A percentile compares a stretch with the other conserved stretches of the same genome.
phyloP scores from a whole-genome alignment of 1,140 invertebrate species.

The Aleiodes sp. region DNA sequence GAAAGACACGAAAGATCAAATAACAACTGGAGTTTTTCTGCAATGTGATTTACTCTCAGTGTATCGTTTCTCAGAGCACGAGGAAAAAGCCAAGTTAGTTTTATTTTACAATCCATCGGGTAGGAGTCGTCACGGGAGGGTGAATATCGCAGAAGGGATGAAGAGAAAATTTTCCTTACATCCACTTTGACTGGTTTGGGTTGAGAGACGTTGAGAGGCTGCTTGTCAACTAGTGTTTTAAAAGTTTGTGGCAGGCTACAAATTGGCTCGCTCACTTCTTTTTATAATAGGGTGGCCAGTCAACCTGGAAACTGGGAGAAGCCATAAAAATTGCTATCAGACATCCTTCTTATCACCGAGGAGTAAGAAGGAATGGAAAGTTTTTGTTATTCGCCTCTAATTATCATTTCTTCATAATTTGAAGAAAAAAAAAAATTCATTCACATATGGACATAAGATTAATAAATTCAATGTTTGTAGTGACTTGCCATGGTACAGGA shows the following conservation, averaged over 20 bases:
- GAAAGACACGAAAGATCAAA: conserved; percentile 8
- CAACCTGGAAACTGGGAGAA: conserved; percentile 7
- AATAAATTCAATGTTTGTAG: no score
- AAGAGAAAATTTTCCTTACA: conserved; percentile 1
- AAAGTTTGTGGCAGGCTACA: conserved; percentile 68
- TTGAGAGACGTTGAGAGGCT: conserved; percentile 35
- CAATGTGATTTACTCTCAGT: conserved; percentile 62
- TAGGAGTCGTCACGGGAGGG: conserved; percentile 49
- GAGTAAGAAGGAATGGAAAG: background rate
- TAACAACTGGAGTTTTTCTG: conserved; percentile 43
- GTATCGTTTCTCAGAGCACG: conserved; percentile 43
- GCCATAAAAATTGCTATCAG: no score
- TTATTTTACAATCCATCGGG: conserved; percentile 68
- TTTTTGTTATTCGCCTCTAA: background rate
- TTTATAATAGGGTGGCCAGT: conserved; percentile 54
- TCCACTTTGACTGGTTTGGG: conserved; percentile 7
- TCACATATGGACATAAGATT: no score
- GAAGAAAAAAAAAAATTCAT: no score
- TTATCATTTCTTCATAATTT: no score
- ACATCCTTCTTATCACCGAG: background rate
- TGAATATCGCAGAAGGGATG: conserved; percentile 35
- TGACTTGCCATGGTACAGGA: no score
- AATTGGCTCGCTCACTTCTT: conserved; percentile 68
- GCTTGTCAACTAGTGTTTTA: conserved; percentile 68
- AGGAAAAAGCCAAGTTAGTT: conserved; percentile 43